These are phyloP conservation scores for Synanthedon tipuliformis DNA, from an alignment of 2,888 invertebrate genomes.

Conservation along the genomic window DNA sequence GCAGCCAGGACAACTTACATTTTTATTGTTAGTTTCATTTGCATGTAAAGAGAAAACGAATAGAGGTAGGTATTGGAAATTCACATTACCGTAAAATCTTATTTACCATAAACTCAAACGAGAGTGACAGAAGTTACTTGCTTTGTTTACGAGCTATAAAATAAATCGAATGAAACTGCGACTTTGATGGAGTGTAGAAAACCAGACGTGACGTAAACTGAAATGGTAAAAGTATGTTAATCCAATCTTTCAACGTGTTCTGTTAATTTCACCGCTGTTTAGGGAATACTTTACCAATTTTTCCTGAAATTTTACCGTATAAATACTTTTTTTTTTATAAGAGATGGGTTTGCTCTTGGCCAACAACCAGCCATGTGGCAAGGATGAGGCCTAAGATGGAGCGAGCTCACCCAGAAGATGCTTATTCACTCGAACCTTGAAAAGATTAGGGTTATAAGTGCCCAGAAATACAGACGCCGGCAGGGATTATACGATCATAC, in stretches of 20 bases:
- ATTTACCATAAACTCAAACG: constrained; percentile 58
- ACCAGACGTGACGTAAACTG: not conserved
- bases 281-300: not conserved
- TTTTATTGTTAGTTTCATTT: constrained; percentile 17
- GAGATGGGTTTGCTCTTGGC: too few relatives aligned
- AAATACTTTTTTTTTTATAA: too few relatives aligned
- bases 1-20: not conserved
- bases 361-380: too few relatives aligned
- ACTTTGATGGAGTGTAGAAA: constrained; percentile 19
- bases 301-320: too few relatives aligned
- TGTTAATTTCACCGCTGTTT: not conserved
- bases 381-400: too few relatives aligned
- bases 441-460: too few relatives aligned
- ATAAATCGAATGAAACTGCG: constrained; percentile 56
- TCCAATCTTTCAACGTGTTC: constrained; percentile 2
- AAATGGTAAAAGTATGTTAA: constrained; percentile 3
- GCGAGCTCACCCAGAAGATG: too few relatives aligned
- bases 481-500: too few relatives aligned
- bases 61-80: constrained; percentile 24
- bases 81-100: constrained; percentile 52
- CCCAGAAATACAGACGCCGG: too few relatives aligned
- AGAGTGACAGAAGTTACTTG: constrained; percentile 50
- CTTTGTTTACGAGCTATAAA: constrained; percentile 63
- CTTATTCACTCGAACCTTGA: too few relatives aligned
- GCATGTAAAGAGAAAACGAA: constrained; percentile 41